Evolutionary conservation across 1,140 invertebrate species (phyloP).

Genomic region (Himalopsyche phryganea): DNA sequence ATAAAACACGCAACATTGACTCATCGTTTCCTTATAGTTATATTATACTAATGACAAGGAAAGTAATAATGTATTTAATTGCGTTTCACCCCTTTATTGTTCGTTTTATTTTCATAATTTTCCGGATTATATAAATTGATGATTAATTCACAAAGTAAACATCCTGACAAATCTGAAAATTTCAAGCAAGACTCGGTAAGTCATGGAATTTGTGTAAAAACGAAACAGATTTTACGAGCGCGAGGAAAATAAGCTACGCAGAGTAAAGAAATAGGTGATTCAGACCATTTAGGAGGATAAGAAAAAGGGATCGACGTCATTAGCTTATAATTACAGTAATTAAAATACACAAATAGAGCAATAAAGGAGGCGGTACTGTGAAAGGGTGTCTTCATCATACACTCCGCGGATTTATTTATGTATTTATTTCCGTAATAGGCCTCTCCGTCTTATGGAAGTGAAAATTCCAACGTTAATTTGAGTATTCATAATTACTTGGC

Average conservation of each 20-base stretch:
- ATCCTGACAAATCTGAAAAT: constrained; percentile 4
- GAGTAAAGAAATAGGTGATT: constrained; percentile 9
- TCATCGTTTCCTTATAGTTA: no score
- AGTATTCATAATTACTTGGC: no score
- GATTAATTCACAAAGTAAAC: constrained; percentile 23
- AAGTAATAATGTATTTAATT: no score
- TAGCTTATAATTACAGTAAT: constrained; percentile 58
- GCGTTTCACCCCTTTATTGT: constrained; percentile 4
- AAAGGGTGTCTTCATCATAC: constrained; percentile 53
- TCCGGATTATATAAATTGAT: constrained; percentile 22
- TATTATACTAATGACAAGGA: no score
- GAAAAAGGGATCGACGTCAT: constrained; percentile 56
- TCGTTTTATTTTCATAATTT: constrained; percentile 19
- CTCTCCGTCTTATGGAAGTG: no score
- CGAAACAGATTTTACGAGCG: background rate
- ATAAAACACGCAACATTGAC: no score
- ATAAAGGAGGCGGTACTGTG: constrained; percentile 50
- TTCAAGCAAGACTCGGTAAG: constrained; percentile 6
- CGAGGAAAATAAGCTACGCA: background rate
- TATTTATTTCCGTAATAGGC: constrained; percentile 9
- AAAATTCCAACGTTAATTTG: no score
- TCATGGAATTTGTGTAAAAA: constrained; percentile 5
- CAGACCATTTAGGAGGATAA: constrained; percentile 42
- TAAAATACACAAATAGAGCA: constrained; percentile 58
- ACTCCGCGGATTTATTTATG: constrained; percentile 18